These are phyloP conservation scores for Serilophus lunatus DNA, from an alignment of 2,113 vertebrate species.

Conservation along the genomic window DNA sequence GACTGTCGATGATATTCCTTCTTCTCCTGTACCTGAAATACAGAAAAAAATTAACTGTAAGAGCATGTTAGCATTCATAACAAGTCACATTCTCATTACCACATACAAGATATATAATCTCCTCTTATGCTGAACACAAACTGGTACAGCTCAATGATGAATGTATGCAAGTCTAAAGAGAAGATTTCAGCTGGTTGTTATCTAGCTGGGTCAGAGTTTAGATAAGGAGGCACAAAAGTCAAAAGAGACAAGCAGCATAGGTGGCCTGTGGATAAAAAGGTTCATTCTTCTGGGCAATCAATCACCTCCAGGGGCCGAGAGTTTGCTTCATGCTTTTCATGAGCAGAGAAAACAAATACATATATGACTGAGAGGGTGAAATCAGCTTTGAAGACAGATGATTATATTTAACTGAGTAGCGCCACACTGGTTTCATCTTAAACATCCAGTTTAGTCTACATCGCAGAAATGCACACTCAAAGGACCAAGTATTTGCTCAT, in stretches of 20 bases:
- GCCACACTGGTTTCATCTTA: neutral
- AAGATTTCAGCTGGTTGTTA: neutral
- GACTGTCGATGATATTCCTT: neutral
- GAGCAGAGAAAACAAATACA: slow-evolving; percentile 35
- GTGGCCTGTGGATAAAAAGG: slow-evolving; percentile 37
- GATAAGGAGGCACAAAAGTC: neutral
- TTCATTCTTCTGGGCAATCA: slow-evolving; percentile 26
- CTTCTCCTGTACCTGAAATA: neutral
- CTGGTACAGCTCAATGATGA: neutral
- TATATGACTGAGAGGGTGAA: neutral
- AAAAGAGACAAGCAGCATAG: slow-evolving; percentile 12
- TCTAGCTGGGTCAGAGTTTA: slow-evolving; percentile 30
- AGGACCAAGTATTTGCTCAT: neutral
- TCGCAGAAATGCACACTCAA: neutral
- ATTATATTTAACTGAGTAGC: neutral
- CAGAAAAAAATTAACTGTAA: neutral
- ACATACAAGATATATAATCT: neutral
- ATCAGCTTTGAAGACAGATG: neutral
- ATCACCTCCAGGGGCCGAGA: neutral
- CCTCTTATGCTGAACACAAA: neutral
- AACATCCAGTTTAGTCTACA: neutral
- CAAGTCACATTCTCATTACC: neutral
- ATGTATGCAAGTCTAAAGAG: neutral
- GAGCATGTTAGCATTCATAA: neutral
- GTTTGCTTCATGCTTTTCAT: neutral